Conservation (phyloP, 2,888 invertebrate genomes). For the Ornithoptera priamus region DNA sequence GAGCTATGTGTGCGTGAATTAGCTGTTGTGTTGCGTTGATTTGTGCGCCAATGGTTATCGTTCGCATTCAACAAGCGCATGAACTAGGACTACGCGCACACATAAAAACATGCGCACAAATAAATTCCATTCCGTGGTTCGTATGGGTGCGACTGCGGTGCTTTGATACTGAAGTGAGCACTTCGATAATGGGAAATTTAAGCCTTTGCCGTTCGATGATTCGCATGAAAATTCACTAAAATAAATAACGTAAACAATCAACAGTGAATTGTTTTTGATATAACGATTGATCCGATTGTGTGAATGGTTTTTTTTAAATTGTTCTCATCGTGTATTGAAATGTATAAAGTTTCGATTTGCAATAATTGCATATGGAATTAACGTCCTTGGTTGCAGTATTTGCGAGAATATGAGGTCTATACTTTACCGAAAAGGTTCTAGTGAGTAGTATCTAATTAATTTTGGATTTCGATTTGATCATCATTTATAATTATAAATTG, state of each 20-base stretch:
- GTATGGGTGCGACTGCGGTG: constrained; percentile 3
- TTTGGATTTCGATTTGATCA: too few species aligned
- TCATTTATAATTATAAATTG: too few species aligned
- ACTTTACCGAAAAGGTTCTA: too few species aligned
- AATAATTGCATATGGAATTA: too few species aligned
- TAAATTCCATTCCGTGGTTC: background rate
- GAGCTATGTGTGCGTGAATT: background rate
- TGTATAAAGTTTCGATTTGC: background rate
- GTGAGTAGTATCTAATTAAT: too few species aligned
- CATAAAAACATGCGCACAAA: background rate
- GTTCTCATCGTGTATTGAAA: background rate
- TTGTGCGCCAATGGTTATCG: background rate
- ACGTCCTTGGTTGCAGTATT: too few species aligned
- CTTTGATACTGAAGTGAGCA: constrained; percentile 17
- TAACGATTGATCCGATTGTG: constrained; percentile 7
- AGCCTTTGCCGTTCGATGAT: constrained; percentile 32
- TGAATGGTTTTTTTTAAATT: background rate
- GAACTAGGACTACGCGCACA: background rate
- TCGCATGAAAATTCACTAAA: constrained; percentile 32
- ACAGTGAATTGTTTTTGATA: constrained; percentile 13
- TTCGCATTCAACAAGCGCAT: background rate
- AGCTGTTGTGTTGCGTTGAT: background rate
- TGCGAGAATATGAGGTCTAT: too few species aligned
- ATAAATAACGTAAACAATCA: constrained; percentile 32
- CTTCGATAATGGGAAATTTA: constrained; percentile 31